These are phyloP conservation scores for Bombyx mandarina DNA, from an alignment of 1,140 invertebrate genomes.

Conservation along the genomic window DNA sequence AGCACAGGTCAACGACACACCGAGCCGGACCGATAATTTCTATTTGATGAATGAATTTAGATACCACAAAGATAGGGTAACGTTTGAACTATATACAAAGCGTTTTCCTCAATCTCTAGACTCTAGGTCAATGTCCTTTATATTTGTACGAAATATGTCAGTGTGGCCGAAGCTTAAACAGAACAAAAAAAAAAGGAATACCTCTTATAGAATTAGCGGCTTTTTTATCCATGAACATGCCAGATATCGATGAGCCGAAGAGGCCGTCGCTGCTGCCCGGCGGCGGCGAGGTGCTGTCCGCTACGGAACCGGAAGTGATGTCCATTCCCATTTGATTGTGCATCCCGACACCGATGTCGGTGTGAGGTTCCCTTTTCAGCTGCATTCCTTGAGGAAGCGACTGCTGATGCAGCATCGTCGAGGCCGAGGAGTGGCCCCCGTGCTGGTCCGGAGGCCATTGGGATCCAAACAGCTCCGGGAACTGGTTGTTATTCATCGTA, in stretches of 20 bases:
- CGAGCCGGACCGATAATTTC: too few relatives aligned
- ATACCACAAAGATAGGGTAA: too few relatives aligned
- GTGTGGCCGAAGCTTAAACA: slow-evolving; percentile 4
- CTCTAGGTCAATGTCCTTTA: too few relatives aligned
- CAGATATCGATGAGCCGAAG: slow-evolving; percentile 56
- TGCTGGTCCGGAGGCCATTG: slow-evolving; percentile 68
- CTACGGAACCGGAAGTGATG: slow-evolving; percentile 49
- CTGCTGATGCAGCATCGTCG: slow-evolving; percentile 59
- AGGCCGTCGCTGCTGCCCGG: slow-evolving; percentile 55
- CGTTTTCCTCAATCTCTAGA: too few relatives aligned
- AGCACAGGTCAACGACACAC: too few relatives aligned
- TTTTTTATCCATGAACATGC: slow-evolving; percentile 71
- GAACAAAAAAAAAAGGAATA: slow-evolving; percentile 38
- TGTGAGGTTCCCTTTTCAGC: slow-evolving; percentile 51
- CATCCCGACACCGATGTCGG: slow-evolving; percentile 37
- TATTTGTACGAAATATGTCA: too few relatives aligned
- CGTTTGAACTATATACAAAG: too few relatives aligned
- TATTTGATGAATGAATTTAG: too few relatives aligned
- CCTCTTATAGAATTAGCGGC: slow-evolving; percentile 76
- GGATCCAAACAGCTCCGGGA: slow-evolving; percentile 66
- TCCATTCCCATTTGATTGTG: slow-evolving; percentile 60
- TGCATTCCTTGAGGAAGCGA: slow-evolving; percentile 45
- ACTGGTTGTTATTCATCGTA: slow-evolving; percentile 63
- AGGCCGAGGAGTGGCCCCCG: slow-evolving; percentile 59
- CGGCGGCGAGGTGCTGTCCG: slow-evolving; percentile 63